A percentile compares a stretch with the other conserved stretches of the same genome.
These are phyloP conservation scores for Phenganax subtilis DNA, from an alignment of 92 coral and sea anemone genomes.

Conservation along the genomic window DNA sequence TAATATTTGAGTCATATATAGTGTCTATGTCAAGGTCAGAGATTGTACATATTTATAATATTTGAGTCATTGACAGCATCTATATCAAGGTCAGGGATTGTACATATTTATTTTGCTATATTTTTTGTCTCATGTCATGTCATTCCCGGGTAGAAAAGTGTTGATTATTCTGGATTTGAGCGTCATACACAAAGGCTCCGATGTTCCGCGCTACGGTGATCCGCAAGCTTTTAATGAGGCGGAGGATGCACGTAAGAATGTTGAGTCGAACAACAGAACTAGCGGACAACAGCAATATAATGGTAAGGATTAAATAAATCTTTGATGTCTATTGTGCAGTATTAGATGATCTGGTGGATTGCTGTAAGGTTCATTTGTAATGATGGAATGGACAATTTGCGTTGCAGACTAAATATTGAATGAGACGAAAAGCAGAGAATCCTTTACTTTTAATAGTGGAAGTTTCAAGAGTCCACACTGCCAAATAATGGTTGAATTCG, in stretches of 20 bases:
- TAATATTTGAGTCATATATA: background rate
- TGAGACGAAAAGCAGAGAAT: too few relatives aligned
- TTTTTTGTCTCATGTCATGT: background rate
- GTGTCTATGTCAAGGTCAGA: background rate
- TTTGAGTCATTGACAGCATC: background rate
- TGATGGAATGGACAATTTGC: too few relatives aligned
- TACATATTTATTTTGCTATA: background rate
- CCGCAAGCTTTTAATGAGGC: slow-evolving; percentile 54
- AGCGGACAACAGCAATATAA: background rate
- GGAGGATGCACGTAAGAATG: slow-evolving; percentile 1
- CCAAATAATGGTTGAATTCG: too few relatives aligned
- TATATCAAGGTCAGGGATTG: background rate
- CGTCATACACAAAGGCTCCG: slow-evolving; percentile 61
- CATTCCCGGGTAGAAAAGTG: slow-evolving; percentile 58
- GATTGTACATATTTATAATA: background rate
- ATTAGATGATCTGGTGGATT: too few relatives aligned
- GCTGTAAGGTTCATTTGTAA: too few relatives aligned
- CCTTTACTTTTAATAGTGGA: too few relatives aligned
- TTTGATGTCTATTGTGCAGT: too few relatives aligned
- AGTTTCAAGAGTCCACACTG: too few relatives aligned
- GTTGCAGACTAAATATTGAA: too few relatives aligned
- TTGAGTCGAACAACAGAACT: background rate
- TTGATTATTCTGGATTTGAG: slow-evolving; percentile 72
- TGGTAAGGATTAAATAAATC: too few relatives aligned
- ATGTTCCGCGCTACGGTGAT: slow-evolving; percentile 76